These are phyloP conservation scores for Neopelma chrysocephalum DNA, from an alignment of 2,797 vertebrate species.

Conservation along the genomic window DNA sequence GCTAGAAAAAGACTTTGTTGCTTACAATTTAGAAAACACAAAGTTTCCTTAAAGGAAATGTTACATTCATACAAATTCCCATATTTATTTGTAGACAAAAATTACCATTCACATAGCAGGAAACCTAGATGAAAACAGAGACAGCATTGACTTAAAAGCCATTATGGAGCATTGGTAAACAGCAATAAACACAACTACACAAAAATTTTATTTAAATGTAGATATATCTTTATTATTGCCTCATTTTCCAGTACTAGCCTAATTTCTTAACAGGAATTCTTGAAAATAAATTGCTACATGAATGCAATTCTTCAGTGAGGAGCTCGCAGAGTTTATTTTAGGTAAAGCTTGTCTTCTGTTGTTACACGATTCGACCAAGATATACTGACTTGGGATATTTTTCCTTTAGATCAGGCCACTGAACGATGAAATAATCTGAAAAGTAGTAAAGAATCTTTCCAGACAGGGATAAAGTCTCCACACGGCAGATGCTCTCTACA, in stretches of 20 bases:
- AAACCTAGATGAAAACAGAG: slow-evolving; percentile 29
- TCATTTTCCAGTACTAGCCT: not conserved
- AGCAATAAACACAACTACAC: not conserved
- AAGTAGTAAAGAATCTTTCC: slow-evolving; percentile 89
- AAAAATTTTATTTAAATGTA: not conserved
- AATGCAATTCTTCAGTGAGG: not conserved
- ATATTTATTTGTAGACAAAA: slow-evolving; percentile 63
- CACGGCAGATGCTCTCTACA: slow-evolving; percentile 92
- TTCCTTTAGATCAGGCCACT: slow-evolving; percentile 89
- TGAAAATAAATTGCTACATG: not conserved
- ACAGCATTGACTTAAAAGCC: not conserved
- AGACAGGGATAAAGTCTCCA: slow-evolving; percentile 89
- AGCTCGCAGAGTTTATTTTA: not conserved
- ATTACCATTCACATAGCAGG: slow-evolving; percentile 13
- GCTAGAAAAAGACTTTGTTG: slow-evolving; percentile 58
- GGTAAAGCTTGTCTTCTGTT: not conserved
- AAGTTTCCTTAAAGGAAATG: slow-evolving; percentile 63
- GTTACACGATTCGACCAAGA: slow-evolving; percentile 89
- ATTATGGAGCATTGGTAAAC: not conserved
- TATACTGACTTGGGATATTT: slow-evolving; percentile 90
- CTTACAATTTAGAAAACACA: slow-evolving; percentile 46
- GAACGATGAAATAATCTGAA: slow-evolving; percentile 92
- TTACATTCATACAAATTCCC: slow-evolving; percentile 49
- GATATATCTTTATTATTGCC: not conserved
- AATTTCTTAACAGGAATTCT: not conserved